These are phyloP conservation scores for Crypturellus undulatus DNA, from an alignment of 2,113 vertebrate species.

Conservation along the genomic window DNA sequence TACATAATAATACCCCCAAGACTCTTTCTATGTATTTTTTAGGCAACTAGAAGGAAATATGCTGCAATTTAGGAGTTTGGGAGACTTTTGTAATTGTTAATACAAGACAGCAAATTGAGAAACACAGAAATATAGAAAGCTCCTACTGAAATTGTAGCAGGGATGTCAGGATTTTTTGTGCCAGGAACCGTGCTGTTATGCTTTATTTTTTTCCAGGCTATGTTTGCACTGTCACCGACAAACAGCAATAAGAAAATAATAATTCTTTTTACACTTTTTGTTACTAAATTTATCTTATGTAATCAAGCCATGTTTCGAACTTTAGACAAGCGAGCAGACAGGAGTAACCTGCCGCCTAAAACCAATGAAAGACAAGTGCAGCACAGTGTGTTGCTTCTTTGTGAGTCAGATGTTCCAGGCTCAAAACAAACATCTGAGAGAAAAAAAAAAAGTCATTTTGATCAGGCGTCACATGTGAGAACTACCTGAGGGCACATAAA, in stretches of 20 bases:
- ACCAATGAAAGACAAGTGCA: not conserved
- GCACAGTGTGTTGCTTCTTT: not conserved
- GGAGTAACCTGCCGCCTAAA: not conserved
- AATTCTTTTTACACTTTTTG: not conserved
- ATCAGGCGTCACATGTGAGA: not conserved
- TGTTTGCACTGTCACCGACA: not conserved
- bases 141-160: not conserved
- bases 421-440: constrained; percentile 12
- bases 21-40: not conserved
- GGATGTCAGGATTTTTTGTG: not conserved
- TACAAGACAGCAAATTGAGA: not conserved
- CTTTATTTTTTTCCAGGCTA: constrained; percentile 9
- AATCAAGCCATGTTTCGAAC: not conserved
- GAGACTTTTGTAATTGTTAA: not conserved
- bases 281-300: not conserved
- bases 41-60: not conserved
- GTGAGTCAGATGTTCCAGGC: not conserved
- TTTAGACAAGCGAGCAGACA: not conserved
- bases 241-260: not conserved
- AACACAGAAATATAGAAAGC: not conserved
- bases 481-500: constrained; percentile 60
- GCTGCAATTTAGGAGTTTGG: not conserved
- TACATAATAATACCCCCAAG: not conserved
- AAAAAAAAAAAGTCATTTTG: constrained; percentile 9
- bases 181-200: not conserved